A percentile compares a stretch with the other conserved stretches of the same genome.
Conservation (phyloP, 2,888 invertebrate species). For the Marasmarcha lunaedactyla region DNA sequence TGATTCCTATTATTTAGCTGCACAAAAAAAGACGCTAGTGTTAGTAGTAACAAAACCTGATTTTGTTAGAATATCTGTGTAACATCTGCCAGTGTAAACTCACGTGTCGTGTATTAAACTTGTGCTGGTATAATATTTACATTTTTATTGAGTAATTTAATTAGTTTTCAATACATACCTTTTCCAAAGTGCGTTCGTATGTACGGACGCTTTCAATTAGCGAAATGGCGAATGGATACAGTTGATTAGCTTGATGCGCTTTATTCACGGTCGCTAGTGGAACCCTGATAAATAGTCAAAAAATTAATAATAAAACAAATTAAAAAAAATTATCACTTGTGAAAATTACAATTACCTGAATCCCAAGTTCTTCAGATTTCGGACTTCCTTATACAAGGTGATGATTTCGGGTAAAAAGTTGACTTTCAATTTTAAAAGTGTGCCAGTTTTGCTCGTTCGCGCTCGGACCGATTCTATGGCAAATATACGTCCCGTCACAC, state of each 20-base stretch:
- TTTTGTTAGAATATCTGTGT: constrained; percentile 12
- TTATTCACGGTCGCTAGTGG: constrained; percentile 98
- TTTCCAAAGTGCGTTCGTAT: constrained; percentile 96
- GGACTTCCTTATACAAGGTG: constrained; percentile 96
- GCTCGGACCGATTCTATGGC: constrained; percentile 86
- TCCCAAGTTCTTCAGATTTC: constrained; percentile 94
- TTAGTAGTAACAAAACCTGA: constrained; percentile 40
- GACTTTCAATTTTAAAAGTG: constrained; percentile 88
- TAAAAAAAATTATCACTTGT: neutral
- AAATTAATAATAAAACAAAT: neutral
- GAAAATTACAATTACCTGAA: constrained; percentile 69
- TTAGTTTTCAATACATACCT: constrained; percentile 77
- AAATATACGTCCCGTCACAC: constrained; percentile 94
- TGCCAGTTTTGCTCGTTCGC: constrained; percentile 83
- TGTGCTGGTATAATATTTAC: neutral
- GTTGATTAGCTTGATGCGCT: constrained; percentile 97
- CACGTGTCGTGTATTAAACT: too few relatives aligned
- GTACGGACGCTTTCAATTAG: constrained; percentile 97
- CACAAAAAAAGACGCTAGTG: constrained; percentile 64
- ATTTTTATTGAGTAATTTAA: too few relatives aligned
- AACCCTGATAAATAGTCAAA: constrained; percentile 72
- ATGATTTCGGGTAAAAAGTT: constrained; percentile 99
- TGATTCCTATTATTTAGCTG: constrained; percentile 73
- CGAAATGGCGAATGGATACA: constrained; percentile 98
- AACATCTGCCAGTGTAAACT: neutral